Evolutionary conservation across 1,140 invertebrate genomes (phyloP).

Genomic region (Homarus americanus): DNA sequence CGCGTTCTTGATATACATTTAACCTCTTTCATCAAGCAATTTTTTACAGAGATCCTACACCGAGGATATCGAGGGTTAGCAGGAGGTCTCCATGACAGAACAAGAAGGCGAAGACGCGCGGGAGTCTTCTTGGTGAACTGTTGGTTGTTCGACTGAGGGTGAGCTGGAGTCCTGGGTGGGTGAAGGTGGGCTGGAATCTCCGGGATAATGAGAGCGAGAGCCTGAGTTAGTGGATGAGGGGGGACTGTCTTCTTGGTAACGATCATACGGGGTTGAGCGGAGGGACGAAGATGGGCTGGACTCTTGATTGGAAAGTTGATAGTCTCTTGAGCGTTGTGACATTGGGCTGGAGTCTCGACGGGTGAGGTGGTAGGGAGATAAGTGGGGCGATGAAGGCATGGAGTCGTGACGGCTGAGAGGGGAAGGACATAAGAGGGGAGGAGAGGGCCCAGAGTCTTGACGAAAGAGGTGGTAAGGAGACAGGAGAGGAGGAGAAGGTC

Average conservation of each 20-base stretch:
- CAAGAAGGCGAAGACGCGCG: conserved; percentile 29
- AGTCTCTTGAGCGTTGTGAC: background rate
- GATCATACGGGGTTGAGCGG: background rate
- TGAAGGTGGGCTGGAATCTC: conserved; percentile 31
- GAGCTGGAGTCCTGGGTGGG: background rate
- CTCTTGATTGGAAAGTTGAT: conserved; percentile 9
- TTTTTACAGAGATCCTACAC: conserved; percentile 44
- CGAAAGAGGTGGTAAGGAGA: background rate
- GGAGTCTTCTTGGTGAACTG: conserved; percentile 5
- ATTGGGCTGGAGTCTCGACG: background rate
- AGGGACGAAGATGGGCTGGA: conserved; percentile 22
- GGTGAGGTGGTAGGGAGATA: background rate
- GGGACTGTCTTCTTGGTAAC: conserved; percentile 15
- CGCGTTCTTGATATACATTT: conserved; percentile 17
- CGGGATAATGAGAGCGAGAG: background rate
- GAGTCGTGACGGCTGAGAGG: conserved; percentile 34
- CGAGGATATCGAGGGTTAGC: conserved; percentile 48
- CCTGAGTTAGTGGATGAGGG: background rate
- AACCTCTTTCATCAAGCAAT: background rate
- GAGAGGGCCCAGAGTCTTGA: conserved; percentile 4
- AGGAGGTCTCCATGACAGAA: conserved; percentile 68
- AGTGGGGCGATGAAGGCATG: background rate
- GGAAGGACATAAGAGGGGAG: background rate
- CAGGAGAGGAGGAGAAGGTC: background rate
- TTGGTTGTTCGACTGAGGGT: background rate